Evolutionary conservation across 2,888 invertebrate species (phyloP), one percentile per base, ranked within the genome.

Genomic region (Hartigia nigra): DNA sequence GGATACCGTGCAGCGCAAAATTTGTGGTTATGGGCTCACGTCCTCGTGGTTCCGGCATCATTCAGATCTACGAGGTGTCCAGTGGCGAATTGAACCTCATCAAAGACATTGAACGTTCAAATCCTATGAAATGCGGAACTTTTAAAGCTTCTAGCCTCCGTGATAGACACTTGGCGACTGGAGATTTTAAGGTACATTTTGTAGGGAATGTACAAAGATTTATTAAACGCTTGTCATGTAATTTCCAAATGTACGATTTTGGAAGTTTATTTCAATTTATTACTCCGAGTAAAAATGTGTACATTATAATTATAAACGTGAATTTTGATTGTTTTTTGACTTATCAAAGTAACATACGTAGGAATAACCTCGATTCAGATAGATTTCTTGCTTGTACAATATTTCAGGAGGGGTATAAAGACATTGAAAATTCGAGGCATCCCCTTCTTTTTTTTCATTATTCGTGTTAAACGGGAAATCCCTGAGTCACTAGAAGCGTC

Each of bases 1-100:
- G 98, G 99, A 95, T 99, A 87, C 98, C 99, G 0, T 96, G 96
- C 88, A 98, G 98, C 4, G 97, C 98, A 0, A 98, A 98, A 92
- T 97, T 98, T 92, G 95, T 98, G 81, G 95, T 96, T 74, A 93
- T 98, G 78, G 99, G 99, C 12, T 96, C 95, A 31, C 94, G 96
- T 90, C 95, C 98, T 0, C 95, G 95, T 88, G 97, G 97, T 74
- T 95, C 95, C 76, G 99, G 99, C 0, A 94, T 96, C 35, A 92
- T 98, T 79, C 96, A 98, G 92, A 93, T 97, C 31, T 97, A 95
- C 89, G 96, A 96, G 90, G 93, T 98, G 34, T 94, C 94, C 36
- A 94, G 95, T 76, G 96, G 96, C 3, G 95, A 97, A 88, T 90
- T 96, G 35, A 93, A 94, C 79, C 94, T 95, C 82, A 89, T 96